Conservation (phyloP, 2,888 invertebrate genomes). For the Acheta domesticus region DNA sequence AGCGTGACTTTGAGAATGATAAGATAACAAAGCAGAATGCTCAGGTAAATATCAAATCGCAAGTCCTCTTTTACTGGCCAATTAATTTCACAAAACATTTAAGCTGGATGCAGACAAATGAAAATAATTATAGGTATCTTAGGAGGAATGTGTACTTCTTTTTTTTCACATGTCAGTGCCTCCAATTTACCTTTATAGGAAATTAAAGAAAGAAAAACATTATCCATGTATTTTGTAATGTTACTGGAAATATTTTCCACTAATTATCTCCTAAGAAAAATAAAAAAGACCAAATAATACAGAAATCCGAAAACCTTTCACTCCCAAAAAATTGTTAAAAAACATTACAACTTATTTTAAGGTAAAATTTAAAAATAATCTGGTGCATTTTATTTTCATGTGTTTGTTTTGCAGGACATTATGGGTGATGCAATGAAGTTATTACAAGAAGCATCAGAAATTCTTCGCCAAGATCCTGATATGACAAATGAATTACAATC, state of each 20-base stretch:
- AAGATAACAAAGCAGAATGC: conserved; percentile 54
- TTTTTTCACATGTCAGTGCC: no score
- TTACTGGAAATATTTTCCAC: no score
- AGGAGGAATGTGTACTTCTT: not conserved
- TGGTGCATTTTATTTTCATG: not conserved
- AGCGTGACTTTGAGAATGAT: conserved; percentile 53
- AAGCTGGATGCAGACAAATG: no score
- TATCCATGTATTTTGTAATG: no score
- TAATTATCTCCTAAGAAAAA: no score
- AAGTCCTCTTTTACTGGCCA: conserved; percentile 19
- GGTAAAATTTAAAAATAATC: not conserved
- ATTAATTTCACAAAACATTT: not conserved
- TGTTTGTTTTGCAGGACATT: conserved; percentile 48
- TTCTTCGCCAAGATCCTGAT: conserved; percentile 58
- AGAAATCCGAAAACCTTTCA: no score
- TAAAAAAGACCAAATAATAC: no score
- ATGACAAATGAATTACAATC: conserved; percentile 54
- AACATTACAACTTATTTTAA: no score
- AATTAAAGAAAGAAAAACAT: no score
- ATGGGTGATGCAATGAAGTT: conserved; percentile 56
- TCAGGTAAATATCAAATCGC: conserved; percentile 48
- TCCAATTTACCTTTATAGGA: no score
- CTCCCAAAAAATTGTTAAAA: no score
- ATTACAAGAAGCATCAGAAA: conserved; percentile 59
- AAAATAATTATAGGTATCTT: not conserved